Percentiles rank a stretch among this genome's conserved stretches.
Conservation (phyloP, 2,888 invertebrate genomes). For the Pediacus dermestoides region DNA sequence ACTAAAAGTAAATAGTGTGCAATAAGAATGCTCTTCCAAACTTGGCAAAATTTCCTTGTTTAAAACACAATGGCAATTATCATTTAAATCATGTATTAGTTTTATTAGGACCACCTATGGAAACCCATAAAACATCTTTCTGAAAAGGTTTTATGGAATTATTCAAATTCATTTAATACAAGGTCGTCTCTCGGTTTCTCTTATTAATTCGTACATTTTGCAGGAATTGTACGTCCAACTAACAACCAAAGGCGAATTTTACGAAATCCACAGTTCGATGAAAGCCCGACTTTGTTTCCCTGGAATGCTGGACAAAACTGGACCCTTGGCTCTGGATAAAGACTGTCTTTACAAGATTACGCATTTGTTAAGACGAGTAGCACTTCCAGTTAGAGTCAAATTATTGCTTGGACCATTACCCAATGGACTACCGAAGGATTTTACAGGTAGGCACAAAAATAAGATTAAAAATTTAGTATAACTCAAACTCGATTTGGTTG, state of each 20-base stretch:
- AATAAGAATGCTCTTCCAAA: too few species aligned
- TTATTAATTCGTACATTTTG: too few species aligned
- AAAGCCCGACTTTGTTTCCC: slow-evolving; percentile 56
- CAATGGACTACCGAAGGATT: slow-evolving; percentile 59
- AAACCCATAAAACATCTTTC: too few species aligned
- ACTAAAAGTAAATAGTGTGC: too few species aligned
- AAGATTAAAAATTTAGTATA: slow-evolving; percentile 1
- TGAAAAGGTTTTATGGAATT: too few species aligned
- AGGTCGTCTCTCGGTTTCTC: too few species aligned
- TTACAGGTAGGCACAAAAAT: slow-evolving; percentile 53
- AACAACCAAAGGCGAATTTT: slow-evolving; percentile 72
- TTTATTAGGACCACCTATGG: too few species aligned
- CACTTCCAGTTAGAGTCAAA: slow-evolving; percentile 58
- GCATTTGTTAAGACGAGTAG: slow-evolving; percentile 57
- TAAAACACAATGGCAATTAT: too few species aligned
- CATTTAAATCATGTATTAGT: too few species aligned
- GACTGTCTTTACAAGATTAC: slow-evolving; percentile 52
- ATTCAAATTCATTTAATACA: too few species aligned
- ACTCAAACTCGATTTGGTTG: too few species aligned
- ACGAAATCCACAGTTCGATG: slow-evolving; percentile 61
- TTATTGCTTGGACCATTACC: slow-evolving; percentile 60
- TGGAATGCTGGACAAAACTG: slow-evolving; percentile 53
- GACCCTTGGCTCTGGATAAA: slow-evolving; percentile 51
- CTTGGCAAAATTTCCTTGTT: too few species aligned
- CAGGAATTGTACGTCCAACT: slow-evolving; percentile 71